Evolutionary conservation across 2,113 vertebrate genomes (phyloP).

Genomic region (Centropristis striata): DNA sequence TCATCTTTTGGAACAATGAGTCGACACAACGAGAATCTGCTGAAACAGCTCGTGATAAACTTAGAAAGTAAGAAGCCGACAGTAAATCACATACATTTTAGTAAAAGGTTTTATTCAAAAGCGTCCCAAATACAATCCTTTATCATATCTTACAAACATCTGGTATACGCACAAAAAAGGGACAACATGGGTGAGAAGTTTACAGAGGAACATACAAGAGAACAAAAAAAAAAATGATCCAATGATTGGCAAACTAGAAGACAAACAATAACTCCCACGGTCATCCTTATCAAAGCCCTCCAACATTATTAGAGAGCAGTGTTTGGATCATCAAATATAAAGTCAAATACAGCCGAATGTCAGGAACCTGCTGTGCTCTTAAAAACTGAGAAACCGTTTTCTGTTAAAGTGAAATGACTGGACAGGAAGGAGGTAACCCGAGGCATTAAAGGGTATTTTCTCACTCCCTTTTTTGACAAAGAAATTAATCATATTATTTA

Average conservation of each 20-base stretch:
- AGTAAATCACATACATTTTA: constrained; percentile 44
- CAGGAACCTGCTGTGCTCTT: constrained; percentile 57
- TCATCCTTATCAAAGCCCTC: constrained; percentile 14
- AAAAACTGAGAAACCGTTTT: constrained; percentile 11
- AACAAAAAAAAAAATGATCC: constrained; percentile 21
- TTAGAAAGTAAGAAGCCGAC: neutral
- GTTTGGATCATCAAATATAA: neutral
- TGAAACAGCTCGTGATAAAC: neutral
- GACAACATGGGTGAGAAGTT: constrained; percentile 54
- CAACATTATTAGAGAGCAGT: neutral
- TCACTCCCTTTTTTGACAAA: neutral
- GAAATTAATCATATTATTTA: constrained; percentile 1
- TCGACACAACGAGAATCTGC: neutral
- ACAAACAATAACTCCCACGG: constrained; percentile 23
- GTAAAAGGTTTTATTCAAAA: constrained; percentile 83
- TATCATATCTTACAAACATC: constrained; percentile 78
- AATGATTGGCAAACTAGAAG: constrained; percentile 56
- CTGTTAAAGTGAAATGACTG: constrained; percentile 42
- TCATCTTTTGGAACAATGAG: constrained; percentile 29
- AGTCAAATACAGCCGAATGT: constrained; percentile 22
- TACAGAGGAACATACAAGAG: constrained; percentile 49
- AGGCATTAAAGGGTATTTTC: constrained; percentile 8
- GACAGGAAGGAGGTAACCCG: constrained; percentile 16
- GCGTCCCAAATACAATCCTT: constrained; percentile 63
- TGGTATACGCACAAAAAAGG: constrained; percentile 53